A percentile compares a stretch with the other conserved stretches of the same genome.
phyloP scores from a whole-genome alignment of 1,140 invertebrate species.

The Drosophila bocqueti region DNA sequence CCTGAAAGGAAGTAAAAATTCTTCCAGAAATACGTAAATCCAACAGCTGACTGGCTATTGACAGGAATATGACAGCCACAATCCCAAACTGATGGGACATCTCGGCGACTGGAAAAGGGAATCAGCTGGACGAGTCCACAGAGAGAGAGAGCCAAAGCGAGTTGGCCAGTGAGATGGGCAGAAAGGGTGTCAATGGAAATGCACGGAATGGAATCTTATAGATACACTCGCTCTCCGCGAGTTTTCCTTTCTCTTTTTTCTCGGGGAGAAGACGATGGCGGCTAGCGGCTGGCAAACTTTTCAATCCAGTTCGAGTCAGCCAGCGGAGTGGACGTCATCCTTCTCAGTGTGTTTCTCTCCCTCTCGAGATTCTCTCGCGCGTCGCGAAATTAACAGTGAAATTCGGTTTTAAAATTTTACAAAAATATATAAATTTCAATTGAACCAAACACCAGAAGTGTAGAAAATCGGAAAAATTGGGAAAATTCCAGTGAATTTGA shows the following conservation, averaged over 20 bases:
- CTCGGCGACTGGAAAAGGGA: constrained; percentile 20
- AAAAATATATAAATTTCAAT: constrained; percentile 1
- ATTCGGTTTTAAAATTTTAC: constrained; percentile 21
- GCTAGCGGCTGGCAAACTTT: constrained; percentile 53
- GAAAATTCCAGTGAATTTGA: constrained; percentile 1
- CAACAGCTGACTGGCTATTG: constrained; percentile 15
- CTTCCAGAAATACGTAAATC: background rate
- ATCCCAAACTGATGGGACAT: background rate
- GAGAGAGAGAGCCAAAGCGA: constrained; percentile 18
- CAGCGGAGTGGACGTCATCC: constrained; percentile 65
- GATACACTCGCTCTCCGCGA: constrained; percentile 55
- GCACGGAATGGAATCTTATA: constrained; percentile 56
- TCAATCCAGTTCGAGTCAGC: constrained; percentile 80
- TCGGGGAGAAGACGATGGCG: constrained; percentile 23
- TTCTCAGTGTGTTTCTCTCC: constrained; percentile 12
- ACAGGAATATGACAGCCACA: background rate
- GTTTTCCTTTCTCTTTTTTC: constrained; percentile 3
- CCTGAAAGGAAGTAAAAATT: background rate
- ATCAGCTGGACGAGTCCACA: constrained; percentile 59
- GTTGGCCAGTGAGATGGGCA: constrained; percentile 28
- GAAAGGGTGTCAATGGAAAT: constrained; percentile 82
- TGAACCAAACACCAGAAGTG: background rate
- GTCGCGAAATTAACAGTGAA: constrained; percentile 48
- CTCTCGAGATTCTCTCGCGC: constrained; percentile 26
- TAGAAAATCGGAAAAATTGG: background rate